These are phyloP conservation scores for Chaetophractus vellerosus DNA, from an alignment of 2,797 vertebrate genomes.

Conservation along the genomic window DNA sequence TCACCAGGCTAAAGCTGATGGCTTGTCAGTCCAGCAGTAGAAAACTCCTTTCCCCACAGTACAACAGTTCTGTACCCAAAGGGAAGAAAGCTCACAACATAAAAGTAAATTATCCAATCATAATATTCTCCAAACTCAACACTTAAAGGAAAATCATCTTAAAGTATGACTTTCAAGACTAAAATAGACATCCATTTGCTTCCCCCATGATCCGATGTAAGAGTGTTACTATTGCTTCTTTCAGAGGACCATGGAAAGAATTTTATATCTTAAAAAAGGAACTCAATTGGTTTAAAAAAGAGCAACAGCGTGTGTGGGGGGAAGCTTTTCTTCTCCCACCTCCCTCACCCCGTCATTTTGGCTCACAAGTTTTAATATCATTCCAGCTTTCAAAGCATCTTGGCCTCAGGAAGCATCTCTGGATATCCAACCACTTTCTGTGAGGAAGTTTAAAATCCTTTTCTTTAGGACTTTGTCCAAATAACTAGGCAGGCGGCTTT, in stretches of 20 bases:
- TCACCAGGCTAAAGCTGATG: background rate
- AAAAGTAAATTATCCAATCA: slow-evolving; percentile 35
- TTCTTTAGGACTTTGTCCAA: slow-evolving; percentile 98
- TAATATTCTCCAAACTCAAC: slow-evolving; percentile 42
- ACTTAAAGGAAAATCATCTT: background rate
- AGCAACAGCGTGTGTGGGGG: slow-evolving; percentile 58
- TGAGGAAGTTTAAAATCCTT: slow-evolving; percentile 97
- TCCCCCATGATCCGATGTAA: slow-evolving; percentile 77
- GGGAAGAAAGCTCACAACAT: slow-evolving; percentile 5
- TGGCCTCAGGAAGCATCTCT: slow-evolving; percentile 94
- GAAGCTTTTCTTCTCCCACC: background rate
- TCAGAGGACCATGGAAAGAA: slow-evolving; percentile 49
- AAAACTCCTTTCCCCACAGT: background rate
- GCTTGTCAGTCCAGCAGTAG: background rate
- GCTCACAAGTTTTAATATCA: slow-evolving; percentile 48
- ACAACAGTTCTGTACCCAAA: background rate
- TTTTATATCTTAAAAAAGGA: slow-evolving; percentile 62
- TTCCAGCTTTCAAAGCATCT: background rate
- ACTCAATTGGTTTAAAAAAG: slow-evolving; percentile 64
- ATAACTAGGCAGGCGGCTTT: slow-evolving; percentile 97
- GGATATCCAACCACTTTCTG: slow-evolving; percentile 99
- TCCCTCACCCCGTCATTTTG: slow-evolving; percentile 36
- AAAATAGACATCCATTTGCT: background rate
- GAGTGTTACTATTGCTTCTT: slow-evolving; percentile 66
- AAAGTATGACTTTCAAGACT: background rate